Base-by-base conservation (phyloP, 2,797 vertebrate genomes). In the Chelonia mydas region DNA sequence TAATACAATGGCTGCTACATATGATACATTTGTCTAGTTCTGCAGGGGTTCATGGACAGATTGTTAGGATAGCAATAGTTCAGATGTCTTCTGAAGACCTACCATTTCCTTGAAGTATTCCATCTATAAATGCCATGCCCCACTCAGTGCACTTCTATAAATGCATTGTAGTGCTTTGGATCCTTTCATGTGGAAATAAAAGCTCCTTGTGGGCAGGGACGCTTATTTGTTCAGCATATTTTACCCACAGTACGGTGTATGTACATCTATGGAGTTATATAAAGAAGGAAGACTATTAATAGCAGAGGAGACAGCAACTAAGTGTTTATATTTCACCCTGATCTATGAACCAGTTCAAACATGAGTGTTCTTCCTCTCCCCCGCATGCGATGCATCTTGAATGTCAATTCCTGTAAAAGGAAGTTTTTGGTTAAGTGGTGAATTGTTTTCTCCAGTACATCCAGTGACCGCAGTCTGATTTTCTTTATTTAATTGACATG, bases 161-260 rank as follows among this genome's bases (percentile, higher is more conserved):
- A 83, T 85, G 82, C 41, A 94, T 5, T 51, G 3, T 65, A 83
- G 93, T 49, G 78, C 94, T 91, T 95, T 41, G 50, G 61, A 77
- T 88, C 74, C 88, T 95, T 87, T 91, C 94, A 79, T 91, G 81
- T 74, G 94, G 82, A 97, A 95, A 33, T 95, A 91, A 59, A 91
- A 95, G 54, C 88, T 97, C 94, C 87, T 95, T 87, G 82, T 97
- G 93, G 96, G 95, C 86, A 96, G 86, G 94, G 82, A 90, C 90
- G 84, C 78, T 96, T 96, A 91, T 96, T 97, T 97, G 84, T 95
- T 95, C 92, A 84, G 94, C 95, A 93, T 37, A 91, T 92, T 94
- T 96, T 91, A 93, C 84, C 90, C 76, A 72, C 87, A 83, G 15
- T 84, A 97, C 76, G 78, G 33, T 90, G 10, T 72, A 41, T 72